These are phyloP conservation scores for Nasonia giraulti DNA, from an alignment of 1,140 invertebrate species.

Conservation along the genomic window DNA sequence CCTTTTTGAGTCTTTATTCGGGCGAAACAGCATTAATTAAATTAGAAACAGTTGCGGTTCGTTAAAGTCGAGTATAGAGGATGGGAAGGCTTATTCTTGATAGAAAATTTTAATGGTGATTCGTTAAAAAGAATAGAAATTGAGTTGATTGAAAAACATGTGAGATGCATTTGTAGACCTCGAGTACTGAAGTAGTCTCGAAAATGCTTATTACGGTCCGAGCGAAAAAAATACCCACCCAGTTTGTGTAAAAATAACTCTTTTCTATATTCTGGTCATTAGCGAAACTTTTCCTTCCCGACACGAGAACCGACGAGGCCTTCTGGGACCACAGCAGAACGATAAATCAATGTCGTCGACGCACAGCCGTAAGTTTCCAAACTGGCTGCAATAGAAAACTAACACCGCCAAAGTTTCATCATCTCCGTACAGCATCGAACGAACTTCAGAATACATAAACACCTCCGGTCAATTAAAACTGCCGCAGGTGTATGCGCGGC, in stretches of 20 bases:
- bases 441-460: no score
- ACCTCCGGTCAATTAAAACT: no score
- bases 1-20: constrained; percentile 16
- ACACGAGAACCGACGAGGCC: neutral
- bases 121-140: neutral
- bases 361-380: constrained; percentile 31
- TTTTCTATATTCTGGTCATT: constrained; percentile 15
- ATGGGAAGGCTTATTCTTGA: neutral
- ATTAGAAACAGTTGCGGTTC: constrained; percentile 45
- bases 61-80: constrained; percentile 11
- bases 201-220: no score
- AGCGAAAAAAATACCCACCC: no score
- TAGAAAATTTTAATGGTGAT: neutral
- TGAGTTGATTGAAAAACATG: no score
- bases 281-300: constrained; percentile 12
- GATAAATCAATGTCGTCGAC: neutral
- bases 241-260: no score
- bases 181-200: no score
- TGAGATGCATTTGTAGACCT: no score
- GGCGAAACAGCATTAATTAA: constrained; percentile 34
- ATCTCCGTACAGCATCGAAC: no score
- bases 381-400: neutral
- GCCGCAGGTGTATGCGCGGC: no score
- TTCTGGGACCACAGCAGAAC: no score
- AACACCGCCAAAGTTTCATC: no score